These are phyloP conservation scores for Nothura maculosa DNA, from an alignment of 2,797 vertebrate genomes.

Conservation along the genomic window DNA sequence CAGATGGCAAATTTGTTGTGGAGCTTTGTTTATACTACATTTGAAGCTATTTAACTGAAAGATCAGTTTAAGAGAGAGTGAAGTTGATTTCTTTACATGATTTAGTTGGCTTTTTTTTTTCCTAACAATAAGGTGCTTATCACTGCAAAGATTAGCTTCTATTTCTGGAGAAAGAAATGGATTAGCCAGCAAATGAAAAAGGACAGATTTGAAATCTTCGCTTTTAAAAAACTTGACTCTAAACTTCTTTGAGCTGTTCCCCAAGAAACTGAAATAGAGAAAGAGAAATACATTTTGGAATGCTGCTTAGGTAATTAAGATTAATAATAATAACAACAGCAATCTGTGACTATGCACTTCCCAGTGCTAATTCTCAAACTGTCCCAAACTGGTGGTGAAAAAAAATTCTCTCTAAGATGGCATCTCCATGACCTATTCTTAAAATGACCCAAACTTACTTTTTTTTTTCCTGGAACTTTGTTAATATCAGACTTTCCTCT, in stretches of 20 bases:
- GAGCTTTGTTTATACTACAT: slow-evolving; percentile 10
- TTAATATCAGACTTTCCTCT: neutral
- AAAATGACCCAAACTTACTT: neutral
- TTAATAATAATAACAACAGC: neutral
- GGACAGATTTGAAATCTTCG: neutral
- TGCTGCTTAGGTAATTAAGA: neutral
- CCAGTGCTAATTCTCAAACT: neutral
- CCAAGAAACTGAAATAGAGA: neutral
- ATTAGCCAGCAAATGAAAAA: slow-evolving; percentile 11
- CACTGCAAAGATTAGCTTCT: neutral
- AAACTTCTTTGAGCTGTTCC: neutral
- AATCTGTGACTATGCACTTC: fast-evolving
- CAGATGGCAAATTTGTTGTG: slow-evolving; percentile 1
- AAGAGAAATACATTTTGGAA: neutral
- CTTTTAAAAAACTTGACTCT: neutral
- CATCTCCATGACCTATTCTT: fast-evolving
- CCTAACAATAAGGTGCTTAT: neutral
- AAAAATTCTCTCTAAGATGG: fast-evolving
- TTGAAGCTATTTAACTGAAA: slow-evolving; percentile 28
- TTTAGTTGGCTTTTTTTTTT: slow-evolving; percentile 25
- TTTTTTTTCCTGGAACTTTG: neutral
- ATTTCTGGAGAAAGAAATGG: neutral
- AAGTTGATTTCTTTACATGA: slow-evolving; percentile 23
- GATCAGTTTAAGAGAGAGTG: slow-evolving; percentile 23
- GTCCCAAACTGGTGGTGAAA: neutral